Percentiles rank a stretch among this genome's conserved stretches.
Conservation (phyloP, 2,113 vertebrate species). For the Jaculus jaculus region DNA sequence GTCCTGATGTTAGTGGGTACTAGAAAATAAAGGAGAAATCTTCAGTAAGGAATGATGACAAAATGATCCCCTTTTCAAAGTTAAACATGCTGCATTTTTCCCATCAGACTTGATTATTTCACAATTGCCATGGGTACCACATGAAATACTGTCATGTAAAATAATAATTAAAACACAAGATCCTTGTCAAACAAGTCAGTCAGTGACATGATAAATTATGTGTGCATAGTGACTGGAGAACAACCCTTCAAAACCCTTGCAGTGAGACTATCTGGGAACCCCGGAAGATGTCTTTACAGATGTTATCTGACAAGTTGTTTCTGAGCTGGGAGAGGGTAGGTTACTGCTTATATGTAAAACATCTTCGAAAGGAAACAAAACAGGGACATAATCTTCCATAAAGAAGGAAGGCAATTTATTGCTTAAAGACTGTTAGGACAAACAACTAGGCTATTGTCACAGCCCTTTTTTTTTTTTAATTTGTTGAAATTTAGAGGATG, state of each 20-base stretch:
- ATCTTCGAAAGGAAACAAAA: slow-evolving; percentile 64
- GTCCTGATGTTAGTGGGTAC: neutral
- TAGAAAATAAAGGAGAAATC: neutral
- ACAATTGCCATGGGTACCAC: neutral
- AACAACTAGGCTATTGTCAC: slow-evolving; percentile 16
- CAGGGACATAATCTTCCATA: slow-evolving; percentile 66
- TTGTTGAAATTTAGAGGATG: slow-evolving; percentile 61
- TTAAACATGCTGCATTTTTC: neutral
- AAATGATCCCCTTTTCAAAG: neutral
- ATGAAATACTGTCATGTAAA: neutral
- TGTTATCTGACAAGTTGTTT: slow-evolving; percentile 24
- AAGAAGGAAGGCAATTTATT: slow-evolving; percentile 73
- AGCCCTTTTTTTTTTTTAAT: slow-evolving; percentile 5
- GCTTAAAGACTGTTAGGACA: slow-evolving; percentile 46
- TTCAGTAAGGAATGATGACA: neutral
- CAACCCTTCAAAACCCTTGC: neutral
- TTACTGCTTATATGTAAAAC: slow-evolving; percentile 74
- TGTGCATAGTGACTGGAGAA: neutral
- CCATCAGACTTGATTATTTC: neutral
- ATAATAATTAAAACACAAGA: neutral
- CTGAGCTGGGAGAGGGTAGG: slow-evolving; percentile 70
- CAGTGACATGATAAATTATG: neutral
- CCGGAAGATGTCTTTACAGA: slow-evolving; percentile 51
- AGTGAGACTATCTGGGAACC: neutral
- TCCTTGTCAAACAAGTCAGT: neutral